phyloP scores from a whole-genome alignment of 2,888 invertebrate species.

The Latrodectus hesperus region DNA sequence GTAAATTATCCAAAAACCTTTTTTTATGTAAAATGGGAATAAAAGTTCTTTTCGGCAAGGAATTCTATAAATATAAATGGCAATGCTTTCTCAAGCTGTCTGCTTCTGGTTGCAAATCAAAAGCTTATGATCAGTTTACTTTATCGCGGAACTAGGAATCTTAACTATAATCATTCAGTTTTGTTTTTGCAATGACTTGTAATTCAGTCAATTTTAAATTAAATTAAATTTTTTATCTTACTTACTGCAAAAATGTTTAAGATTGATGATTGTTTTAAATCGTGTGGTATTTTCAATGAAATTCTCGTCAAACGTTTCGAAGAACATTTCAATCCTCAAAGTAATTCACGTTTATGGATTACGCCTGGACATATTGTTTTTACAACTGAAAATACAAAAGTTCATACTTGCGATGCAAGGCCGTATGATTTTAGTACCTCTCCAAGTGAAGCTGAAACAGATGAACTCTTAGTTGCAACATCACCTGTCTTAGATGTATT shows the following conservation, averaged over 20 bases:
- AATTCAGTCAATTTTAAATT: too few species aligned
- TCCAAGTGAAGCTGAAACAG: constrained; percentile 54
- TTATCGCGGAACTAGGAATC: too few species aligned
- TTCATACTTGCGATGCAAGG: constrained; percentile 64
- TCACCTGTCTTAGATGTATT: constrained; percentile 57
- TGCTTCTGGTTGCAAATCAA: too few species aligned
- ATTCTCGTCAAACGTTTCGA: constrained; percentile 57
- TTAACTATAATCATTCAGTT: too few species aligned
- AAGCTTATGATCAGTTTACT: too few species aligned
- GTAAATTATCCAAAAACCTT: too few species aligned
- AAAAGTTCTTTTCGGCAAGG: too few species aligned
- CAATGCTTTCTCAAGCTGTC: too few species aligned
- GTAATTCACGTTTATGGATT: constrained; percentile 55
- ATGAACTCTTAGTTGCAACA: constrained; percentile 46
- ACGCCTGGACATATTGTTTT: constrained; percentile 62
- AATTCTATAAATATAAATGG: too few species aligned
- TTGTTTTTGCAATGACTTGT: too few species aligned
- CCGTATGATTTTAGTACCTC: constrained; percentile 62
- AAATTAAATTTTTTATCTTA: too few species aligned
- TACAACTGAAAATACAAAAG: constrained; percentile 40
- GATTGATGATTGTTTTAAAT: constrained; percentile 54
- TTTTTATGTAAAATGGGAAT: too few species aligned
- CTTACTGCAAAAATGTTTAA: constrained; percentile 42
- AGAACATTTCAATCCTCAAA: constrained; percentile 47
- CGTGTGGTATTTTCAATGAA: constrained; percentile 58